Evolutionary conservation across 2,888 invertebrate species (phyloP).

Genomic region (Ephialtes manifestator): DNA sequence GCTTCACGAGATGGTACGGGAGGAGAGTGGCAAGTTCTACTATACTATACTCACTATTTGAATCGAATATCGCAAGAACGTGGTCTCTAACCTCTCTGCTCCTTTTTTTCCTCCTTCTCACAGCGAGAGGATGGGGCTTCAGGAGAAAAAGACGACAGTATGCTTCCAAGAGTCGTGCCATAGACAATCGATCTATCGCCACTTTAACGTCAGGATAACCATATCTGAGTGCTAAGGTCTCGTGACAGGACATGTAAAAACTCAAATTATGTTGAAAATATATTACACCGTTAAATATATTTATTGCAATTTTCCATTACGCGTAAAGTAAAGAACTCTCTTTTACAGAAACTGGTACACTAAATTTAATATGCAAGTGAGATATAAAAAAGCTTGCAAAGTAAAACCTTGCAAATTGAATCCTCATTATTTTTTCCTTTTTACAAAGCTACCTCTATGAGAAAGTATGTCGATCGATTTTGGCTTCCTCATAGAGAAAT

Average conservation of each 20-base stretch:
- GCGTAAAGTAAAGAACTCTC: too few relatives aligned
- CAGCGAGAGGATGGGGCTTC: background rate
- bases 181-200: background rate
- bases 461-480: too few relatives aligned
- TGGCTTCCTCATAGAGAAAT: too few relatives aligned
- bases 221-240: background rate
- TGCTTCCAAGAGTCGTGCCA: background rate
- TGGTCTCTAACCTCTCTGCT: conserved; percentile 12
- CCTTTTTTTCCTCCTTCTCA: conserved; percentile 3
- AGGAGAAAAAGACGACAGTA: background rate
- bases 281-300: background rate
- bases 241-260: background rate
- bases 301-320: too few relatives aligned
- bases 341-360: too few relatives aligned
- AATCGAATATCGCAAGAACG: conserved; percentile 57
- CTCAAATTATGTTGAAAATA: background rate
- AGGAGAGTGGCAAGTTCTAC: conserved; percentile 53
- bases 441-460: too few relatives aligned
- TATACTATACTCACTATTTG: conserved; percentile 53
- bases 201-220: background rate
- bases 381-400: too few relatives aligned
- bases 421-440: too few relatives aligned
- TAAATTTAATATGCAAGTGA: too few relatives aligned
- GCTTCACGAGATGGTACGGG: conserved; percentile 44
- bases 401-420: too few relatives aligned